Conservation (phyloP, 30 jellyfish, hydroid and myxozoan species). For the Chrysaora quinquecirrha region DNA sequence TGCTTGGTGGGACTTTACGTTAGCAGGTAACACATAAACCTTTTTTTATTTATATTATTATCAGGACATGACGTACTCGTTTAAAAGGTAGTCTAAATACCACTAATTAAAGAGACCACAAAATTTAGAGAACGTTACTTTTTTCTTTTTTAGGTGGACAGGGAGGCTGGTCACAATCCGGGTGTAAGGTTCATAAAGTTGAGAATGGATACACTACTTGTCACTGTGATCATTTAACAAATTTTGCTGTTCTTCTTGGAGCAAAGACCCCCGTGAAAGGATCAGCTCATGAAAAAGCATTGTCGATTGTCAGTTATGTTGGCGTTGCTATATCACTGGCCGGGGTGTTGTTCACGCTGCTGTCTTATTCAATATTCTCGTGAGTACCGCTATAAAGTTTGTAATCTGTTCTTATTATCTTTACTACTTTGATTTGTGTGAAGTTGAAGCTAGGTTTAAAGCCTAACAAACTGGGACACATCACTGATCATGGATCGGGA, state of each 20-base stretch:
- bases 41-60: too few relatives aligned
- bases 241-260: conserved; percentile 83
- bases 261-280: conserved; percentile 53
- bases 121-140: too few relatives aligned
- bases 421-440: too few relatives aligned
- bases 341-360: conserved; percentile 81
- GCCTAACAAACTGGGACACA: too few relatives aligned
- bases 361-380: conserved; percentile 85
- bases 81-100: too few relatives aligned
- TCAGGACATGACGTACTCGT: too few relatives aligned
- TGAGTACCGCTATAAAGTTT: conserved; percentile 81
- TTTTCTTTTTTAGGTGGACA: not conserved
- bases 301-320: conserved; percentile 75
- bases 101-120: too few relatives aligned
- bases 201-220: conserved; percentile 52
- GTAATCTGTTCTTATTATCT: too few relatives aligned
- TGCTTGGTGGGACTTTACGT: conserved; percentile 62
- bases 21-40: conserved; percentile 36
- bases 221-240: conserved; percentile 85
- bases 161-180: conserved; percentile 66
- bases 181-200: conserved; percentile 28
- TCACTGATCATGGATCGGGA: too few relatives aligned
- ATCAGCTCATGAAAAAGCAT: conserved; percentile 40
- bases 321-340: conserved; percentile 85
- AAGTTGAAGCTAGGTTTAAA: too few relatives aligned